Conservation (phyloP, 2,113 vertebrate species). For the Colistium nudipinnis region DNA sequence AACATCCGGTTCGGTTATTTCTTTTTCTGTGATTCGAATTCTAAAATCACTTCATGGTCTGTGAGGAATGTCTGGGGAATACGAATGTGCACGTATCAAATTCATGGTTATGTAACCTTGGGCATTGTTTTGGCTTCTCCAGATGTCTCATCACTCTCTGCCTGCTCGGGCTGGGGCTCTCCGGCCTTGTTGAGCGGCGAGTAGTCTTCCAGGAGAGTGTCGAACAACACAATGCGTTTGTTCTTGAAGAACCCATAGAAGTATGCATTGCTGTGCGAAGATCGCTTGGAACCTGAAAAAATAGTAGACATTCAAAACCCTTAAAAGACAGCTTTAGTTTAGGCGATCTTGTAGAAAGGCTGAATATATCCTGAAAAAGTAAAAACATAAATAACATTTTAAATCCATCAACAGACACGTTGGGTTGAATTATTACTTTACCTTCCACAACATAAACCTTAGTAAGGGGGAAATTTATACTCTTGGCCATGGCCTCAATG, state of each 20-base stretch:
- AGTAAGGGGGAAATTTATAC: constrained; percentile 94
- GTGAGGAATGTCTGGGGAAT: not conserved
- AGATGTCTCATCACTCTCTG: constrained; percentile 76
- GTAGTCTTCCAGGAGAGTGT: constrained; percentile 95
- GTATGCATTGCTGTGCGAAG: constrained; percentile 98
- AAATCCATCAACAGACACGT: not conserved
- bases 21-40: not conserved
- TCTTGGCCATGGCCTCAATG: constrained; percentile 93
- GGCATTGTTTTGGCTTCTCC: constrained; percentile 85
- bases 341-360: not conserved
- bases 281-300: constrained; percentile 93
- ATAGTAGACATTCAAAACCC: constrained; percentile 13
- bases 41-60: not conserved
- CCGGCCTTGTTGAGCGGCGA: constrained; percentile 90
- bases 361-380: no score
- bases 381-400: no score
- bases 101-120: constrained; percentile 65
- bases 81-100: not conserved
- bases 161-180: constrained; percentile 79
- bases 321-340: no score
- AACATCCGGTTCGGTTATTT: not conserved
- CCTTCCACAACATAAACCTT: constrained; percentile 99
- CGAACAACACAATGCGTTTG: constrained; percentile 96
- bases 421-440: constrained; percentile 57
- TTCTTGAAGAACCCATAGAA: constrained; percentile 99